Evolutionary conservation across 2,888 invertebrate species (phyloP).

Genomic region (Phragmatobia fuliginosa): DNA sequence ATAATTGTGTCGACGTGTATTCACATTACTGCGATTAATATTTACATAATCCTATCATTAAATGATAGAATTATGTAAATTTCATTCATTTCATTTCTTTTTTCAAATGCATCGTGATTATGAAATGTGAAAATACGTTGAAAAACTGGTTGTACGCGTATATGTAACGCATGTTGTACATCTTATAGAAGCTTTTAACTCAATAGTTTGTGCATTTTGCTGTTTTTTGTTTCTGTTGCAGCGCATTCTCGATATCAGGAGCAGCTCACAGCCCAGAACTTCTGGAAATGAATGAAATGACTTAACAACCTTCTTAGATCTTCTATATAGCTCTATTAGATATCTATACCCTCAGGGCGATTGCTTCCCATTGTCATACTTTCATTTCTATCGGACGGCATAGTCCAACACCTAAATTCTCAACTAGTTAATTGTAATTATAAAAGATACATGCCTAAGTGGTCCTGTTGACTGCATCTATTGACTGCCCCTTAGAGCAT

Average conservation of each 20-base stretch:
- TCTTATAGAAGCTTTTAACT: slow-evolving; percentile 66
- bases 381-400: slow-evolving; percentile 23
- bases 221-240: slow-evolving; percentile 84
- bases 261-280: slow-evolving; percentile 73
- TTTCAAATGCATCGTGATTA: slow-evolving; percentile 18
- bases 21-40: slow-evolving; percentile 41
- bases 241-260: slow-evolving; percentile 76
- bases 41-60: too few relatives aligned
- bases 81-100: too few relatives aligned
- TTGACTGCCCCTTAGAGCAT: slow-evolving; percentile 23
- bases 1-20: slow-evolving; percentile 34
- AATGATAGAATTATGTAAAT: too few relatives aligned
- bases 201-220: slow-evolving; percentile 81
- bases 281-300: slow-evolving; percentile 70
- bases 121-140: slow-evolving; percentile 49
- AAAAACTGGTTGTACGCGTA: slow-evolving; percentile 14
- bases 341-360: slow-evolving; percentile 31
- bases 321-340: slow-evolving; percentile 40
- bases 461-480: slow-evolving; percentile 25
- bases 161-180: slow-evolving; percentile 63
- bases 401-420: slow-evolving; percentile 23
- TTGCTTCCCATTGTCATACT: slow-evolving; percentile 17
- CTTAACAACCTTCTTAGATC: slow-evolving; percentile 51
- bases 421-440: slow-evolving; percentile 42
- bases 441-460: slow-evolving; percentile 46